Percentiles rank a stretch among this genome's conserved stretches.
phyloP scores from a whole-genome alignment of 2,888 invertebrate species.

The Macrosiphum euphorbiae region DNA sequence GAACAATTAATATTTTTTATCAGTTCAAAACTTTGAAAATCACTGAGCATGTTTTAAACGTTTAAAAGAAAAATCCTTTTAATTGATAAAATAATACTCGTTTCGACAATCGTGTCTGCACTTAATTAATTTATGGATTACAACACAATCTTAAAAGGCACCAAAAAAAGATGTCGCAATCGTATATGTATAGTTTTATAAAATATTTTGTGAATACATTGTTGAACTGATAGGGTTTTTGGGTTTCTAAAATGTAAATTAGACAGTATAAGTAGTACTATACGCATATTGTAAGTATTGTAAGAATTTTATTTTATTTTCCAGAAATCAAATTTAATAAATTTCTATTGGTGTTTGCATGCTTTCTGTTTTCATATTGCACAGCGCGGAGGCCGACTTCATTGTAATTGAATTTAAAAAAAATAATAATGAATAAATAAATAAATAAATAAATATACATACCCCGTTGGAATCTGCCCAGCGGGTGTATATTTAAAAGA shows the following conservation, averaged over 20 bases:
- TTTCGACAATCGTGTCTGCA: neutral
- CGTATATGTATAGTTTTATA: neutral
- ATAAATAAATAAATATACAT: constrained; percentile 20
- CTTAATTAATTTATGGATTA: neutral
- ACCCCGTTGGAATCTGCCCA: neutral
- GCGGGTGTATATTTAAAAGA: neutral
- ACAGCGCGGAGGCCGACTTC: neutral
- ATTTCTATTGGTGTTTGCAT: neutral
- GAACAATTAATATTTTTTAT: neutral
- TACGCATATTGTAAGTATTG: neutral
- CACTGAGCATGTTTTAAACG: neutral
- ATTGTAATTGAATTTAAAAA: neutral
- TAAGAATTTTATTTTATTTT: neutral
- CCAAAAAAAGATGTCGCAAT: neutral
- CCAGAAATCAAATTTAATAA: neutral
- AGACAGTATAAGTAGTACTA: neutral
- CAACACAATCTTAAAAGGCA: neutral
- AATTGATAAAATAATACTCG: neutral
- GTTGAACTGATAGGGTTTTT: neutral
- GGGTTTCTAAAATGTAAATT: neutral
- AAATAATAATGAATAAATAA: constrained; percentile 1
- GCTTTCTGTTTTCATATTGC: neutral
- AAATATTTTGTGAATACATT: neutral
- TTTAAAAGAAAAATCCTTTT: neutral
- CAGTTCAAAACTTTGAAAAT: neutral